Evolutionary conservation across 2,797 vertebrate genomes (phyloP).

Genomic region (Manis pentadactyla): DNA sequence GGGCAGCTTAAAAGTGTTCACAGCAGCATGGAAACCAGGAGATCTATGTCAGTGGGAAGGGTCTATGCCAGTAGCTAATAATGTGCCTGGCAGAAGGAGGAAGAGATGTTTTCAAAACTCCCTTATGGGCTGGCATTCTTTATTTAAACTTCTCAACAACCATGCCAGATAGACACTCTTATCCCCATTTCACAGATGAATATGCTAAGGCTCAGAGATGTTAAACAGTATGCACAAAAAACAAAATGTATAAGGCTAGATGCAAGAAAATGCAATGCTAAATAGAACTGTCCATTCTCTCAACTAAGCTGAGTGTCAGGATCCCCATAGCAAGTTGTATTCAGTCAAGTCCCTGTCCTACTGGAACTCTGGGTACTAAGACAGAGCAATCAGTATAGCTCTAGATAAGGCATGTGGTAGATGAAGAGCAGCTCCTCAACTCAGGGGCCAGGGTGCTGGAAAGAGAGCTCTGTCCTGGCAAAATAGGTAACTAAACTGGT

Average conservation of each 20-base stretch:
- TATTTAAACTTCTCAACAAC: slow-evolving; percentile 37
- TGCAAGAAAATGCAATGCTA: neutral
- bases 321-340: neutral
- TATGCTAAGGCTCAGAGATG: neutral
- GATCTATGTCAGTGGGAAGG: neutral
- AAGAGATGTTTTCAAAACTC: neutral
- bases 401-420: neutral
- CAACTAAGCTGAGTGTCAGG: neutral
- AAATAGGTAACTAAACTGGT: neutral
- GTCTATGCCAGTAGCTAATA: neutral
- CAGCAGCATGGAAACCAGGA: neutral
- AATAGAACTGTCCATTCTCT: neutral
- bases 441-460: neutral
- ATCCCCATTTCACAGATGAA: slow-evolving; percentile 29
- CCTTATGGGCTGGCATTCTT: neutral
- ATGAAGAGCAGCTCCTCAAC: neutral
- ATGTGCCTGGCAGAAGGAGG: neutral
- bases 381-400: neutral
- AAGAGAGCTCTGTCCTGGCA: neutral
- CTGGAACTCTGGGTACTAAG: neutral
- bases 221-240: neutral
- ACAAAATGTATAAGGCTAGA: neutral
- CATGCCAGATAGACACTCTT: neutral
- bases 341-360: neutral
- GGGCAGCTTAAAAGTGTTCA: neutral